Evolutionary conservation across 2,113 vertebrate genomes (phyloP), one percentile per base, ranked within the genome.

Genomic region (Cynoglossus semilaevis): DNA sequence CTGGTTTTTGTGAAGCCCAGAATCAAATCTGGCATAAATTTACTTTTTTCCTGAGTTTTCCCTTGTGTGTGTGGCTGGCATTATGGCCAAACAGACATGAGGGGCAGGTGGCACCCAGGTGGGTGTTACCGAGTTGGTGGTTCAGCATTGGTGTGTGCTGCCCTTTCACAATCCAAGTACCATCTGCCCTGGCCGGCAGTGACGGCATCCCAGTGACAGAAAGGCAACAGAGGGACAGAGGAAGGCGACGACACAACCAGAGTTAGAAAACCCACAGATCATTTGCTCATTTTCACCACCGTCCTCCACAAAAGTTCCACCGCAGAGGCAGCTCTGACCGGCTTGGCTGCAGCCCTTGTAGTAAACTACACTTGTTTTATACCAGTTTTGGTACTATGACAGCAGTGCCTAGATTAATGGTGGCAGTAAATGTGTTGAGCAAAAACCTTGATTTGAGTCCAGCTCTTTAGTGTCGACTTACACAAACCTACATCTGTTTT

Each of bases 81-180:
- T 45, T 53, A 77, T 59, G 79, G 84, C 81, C 90, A 91, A 90
- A 89, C 90, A 87, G 88, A 91, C 80, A 84, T 74, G 41, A 80
- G 80, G 88, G 93, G 89, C 93, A 94, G 93, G 92, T 94, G 93
- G 90, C 86, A 77, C 84, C 81, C 88, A 90, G 91, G 90, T 90
- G 89, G 91, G 87, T 88, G 81, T 73, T 67, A 73, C 71, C 10
- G 58, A 59, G 72, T 60, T 67, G 74, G 67, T 51, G 68, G 70
- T 59, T 51, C 64, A 58, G 68, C 63, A 84, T 61, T 67, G 79
- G 76, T 71, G 82, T 76, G 82, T 51, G 44, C 76, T 88, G 88
- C 79, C 86, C 88, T 88, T 85, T 85, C 67, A 79, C 76, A 14
- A 74, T 73, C 80, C 79, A 78, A 51, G 44, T 51, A 81, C 85